These are phyloP conservation scores for Endomychus coccineus DNA, from an alignment of 2,888 invertebrate species.

Conservation along the genomic window DNA sequence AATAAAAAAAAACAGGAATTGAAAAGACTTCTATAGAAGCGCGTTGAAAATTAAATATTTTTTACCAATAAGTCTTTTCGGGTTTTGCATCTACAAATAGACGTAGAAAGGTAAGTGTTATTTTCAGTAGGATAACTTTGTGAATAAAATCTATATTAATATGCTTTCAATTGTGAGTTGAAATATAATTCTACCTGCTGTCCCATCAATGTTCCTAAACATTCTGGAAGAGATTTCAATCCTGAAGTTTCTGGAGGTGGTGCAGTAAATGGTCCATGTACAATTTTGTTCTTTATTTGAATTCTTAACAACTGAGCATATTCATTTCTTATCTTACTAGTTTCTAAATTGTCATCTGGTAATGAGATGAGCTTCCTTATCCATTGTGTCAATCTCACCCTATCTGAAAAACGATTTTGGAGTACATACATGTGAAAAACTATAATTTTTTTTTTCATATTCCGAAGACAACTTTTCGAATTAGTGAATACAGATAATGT, in stretches of 20 bases:
- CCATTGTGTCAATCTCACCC: constrained; percentile 51
- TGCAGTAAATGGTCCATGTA: constrained; percentile 47
- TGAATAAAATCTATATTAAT: no score
- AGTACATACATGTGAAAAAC: no score
- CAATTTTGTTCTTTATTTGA: constrained; percentile 43
- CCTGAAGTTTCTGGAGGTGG: constrained; percentile 40
- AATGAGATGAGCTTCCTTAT: constrained; percentile 43
- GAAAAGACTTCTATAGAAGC: not conserved
- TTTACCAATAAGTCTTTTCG: not conserved
- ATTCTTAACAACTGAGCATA: constrained; percentile 48
- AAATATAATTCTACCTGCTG: constrained; percentile 27
- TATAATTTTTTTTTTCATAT: no score
- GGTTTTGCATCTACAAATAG: no score
- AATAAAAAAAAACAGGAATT: no score
- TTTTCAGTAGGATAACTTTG: no score
- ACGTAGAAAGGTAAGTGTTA: no score
- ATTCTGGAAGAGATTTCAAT: constrained; percentile 44
- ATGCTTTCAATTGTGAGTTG: not conserved
- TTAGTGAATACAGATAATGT: no score
- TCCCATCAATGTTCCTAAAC: constrained; percentile 42
- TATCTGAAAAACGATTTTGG: constrained; percentile 40
- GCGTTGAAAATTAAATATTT: not conserved
- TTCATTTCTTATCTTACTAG: constrained; percentile 45
- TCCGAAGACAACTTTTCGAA: no score
- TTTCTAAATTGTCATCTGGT: constrained; percentile 43